Base-by-base conservation (phyloP, 2,797 vertebrate species). In the Clamator glandarius region DNA sequence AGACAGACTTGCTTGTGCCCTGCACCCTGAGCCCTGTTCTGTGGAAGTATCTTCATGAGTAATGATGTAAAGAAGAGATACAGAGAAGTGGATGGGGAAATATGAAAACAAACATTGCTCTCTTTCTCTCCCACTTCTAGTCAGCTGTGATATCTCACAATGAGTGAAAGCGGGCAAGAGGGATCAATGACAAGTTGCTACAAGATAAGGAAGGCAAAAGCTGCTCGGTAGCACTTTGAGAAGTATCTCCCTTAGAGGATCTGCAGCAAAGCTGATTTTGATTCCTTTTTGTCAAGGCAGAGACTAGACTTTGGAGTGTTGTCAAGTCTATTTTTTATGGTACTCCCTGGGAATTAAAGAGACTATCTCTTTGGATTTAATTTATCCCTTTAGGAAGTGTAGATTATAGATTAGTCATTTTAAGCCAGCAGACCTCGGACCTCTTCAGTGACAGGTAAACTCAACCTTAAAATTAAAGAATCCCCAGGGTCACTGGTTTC, bases 341-440 rank as follows among this genome's bases (percentile, higher is more conserved):
- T 77, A 66, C 35, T 85, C 69, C n/a, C 35, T 42, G 82, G 62
- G 62, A 87, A 93, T 93, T 89, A 83, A 64, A 35, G 62, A 87
- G 61, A 48, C 16, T 64, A 39, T 90, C 44, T 70, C 50, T 51
- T 87, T 72, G 58, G 75, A 91, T 94, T 78, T 84, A 87, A 82
- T 82, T 87, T 87, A 67, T 93, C 68, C 81, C 20, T 92, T 89
- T 54, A 85, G 89, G 75, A 93, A 86, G 26, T 51, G 46, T 72
- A 51, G 62, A 44, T 92, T 94, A 83, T 77, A 75, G 88, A 93
- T 89, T 75, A 87, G 84, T 83, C 66, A 55, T 87, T 91, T 94
- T 77, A 87, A 95, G 29, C 33, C 33, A 64, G 15, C 26, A 84
- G 88, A 94, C 88, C 81, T 93, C 64, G 42, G 62, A 61, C 50